phyloP scores from a whole-genome alignment of 2,888 invertebrate genomes.

The Bhutanitis thaidina region DNA sequence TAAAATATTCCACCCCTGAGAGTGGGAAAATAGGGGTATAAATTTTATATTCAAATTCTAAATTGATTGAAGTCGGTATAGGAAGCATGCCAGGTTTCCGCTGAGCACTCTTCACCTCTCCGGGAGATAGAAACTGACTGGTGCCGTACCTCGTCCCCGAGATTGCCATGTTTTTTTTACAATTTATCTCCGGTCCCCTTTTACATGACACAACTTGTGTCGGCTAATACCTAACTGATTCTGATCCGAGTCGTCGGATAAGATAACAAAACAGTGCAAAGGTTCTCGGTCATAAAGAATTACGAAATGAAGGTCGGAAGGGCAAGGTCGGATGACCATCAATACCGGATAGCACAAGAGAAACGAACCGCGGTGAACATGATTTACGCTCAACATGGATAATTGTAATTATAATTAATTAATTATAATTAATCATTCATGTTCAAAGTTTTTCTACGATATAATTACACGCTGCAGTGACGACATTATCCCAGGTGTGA shows the following conservation, averaged over 20 bases:
- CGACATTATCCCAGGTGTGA: neutral
- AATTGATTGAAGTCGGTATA: too few species aligned
- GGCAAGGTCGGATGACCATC: constrained; percentile 24
- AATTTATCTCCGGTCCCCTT: too few species aligned
- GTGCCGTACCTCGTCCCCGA: too few species aligned
- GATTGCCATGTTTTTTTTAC: too few species aligned
- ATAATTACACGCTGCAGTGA: constrained; percentile 3
- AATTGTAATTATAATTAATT: neutral
- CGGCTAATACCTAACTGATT: neutral
- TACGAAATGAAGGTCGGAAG: constrained; percentile 22
- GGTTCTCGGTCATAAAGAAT: neutral
- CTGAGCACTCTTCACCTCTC: too few species aligned
- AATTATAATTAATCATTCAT: constrained; percentile 1
- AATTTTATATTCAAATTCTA: too few species aligned
- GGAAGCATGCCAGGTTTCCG: too few species aligned
- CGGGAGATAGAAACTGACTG: too few species aligned
- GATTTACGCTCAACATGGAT: neutral
- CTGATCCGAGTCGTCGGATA: neutral
- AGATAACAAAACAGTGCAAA: neutral
- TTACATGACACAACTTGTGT: neutral
- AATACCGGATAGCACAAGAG: constrained; percentile 4
- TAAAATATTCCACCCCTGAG: too few species aligned
- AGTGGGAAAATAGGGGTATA: too few species aligned
- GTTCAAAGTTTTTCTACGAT: neutral
- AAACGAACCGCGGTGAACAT: neutral